These are phyloP conservation scores for Leontocebus nigricollis DNA, from an alignment of 2,797 vertebrate species.

Conservation along the genomic window DNA sequence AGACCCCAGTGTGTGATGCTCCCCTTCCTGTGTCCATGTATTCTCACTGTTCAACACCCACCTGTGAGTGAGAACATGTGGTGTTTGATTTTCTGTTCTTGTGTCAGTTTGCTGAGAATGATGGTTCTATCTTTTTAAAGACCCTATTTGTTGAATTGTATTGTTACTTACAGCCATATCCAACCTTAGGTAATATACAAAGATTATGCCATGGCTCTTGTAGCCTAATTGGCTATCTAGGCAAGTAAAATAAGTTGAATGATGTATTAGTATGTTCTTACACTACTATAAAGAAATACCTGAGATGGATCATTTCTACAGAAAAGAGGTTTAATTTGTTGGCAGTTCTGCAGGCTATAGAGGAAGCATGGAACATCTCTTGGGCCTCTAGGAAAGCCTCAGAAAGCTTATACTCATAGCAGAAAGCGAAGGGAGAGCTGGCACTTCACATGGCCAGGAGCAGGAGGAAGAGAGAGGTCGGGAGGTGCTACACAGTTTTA, in stretches of 20 bases:
- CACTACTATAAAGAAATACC: not conserved
- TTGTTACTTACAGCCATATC: slow-evolving; percentile 22
- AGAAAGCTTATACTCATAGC: not conserved
- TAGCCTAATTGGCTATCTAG: slow-evolving; percentile 26
- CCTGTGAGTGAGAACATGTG: too few species aligned
- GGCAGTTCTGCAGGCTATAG: not conserved
- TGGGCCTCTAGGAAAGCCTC: not conserved
- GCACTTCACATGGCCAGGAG: not conserved
- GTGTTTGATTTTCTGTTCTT: too few species aligned
- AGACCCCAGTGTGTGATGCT: too few species aligned
- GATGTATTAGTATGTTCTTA: not conserved
- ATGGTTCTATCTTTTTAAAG: not conserved
- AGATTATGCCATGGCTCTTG: slow-evolving; percentile 12
- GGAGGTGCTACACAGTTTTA: not conserved
- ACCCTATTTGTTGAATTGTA: slow-evolving; percentile 10
- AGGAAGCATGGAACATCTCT: not conserved
- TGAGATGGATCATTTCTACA: not conserved
- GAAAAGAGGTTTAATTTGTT: not conserved
- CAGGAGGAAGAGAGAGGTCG: not conserved
- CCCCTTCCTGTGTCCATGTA: too few species aligned
- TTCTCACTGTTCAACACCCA: too few species aligned
- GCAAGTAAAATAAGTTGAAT: slow-evolving; percentile 51
- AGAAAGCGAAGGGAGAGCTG: not conserved
- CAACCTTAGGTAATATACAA: slow-evolving; percentile 19
- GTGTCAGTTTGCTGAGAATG: too few species aligned